Evolutionary conservation across 2,113 vertebrate genomes (phyloP), one percentile per base, ranked within the genome.

Genomic region (Carassius gibelio): DNA sequence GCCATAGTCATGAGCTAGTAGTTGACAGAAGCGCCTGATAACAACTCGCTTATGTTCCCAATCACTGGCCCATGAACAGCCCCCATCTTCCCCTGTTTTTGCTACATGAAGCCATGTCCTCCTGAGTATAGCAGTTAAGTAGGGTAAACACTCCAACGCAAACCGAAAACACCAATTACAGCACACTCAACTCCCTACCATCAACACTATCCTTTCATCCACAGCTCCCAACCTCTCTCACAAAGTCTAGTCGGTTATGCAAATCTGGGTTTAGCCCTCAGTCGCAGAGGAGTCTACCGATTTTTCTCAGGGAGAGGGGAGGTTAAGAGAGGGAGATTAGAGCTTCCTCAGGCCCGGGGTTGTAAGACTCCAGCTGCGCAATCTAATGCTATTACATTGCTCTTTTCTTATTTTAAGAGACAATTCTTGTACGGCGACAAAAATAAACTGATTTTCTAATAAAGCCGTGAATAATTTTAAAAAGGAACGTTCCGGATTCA

Each of bases 141-240:
- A 66, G 79, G 57, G 87, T 90, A 91, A 91, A 93, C 86, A 90
- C 74, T 89, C 86, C 30, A 30, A 92, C 72, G 88, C 81, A 55
- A 55, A 62, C 85, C 87, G 86, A 92, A 94, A 93, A 92, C 87
- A 92, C 82, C 91, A 92, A 90, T 94, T 92, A 94, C 83, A 87
- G 87, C 34, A 66, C 84, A 91, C 80, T 86, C 89, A 87, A 84
- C 86, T 75, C 90, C 87, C 92, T 84, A 89, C 83, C 75, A 89
- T 85, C 90, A 89, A 90, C 89, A 93, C 83, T 72, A 81, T 55
- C 87, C 90, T 90, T 91, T 93, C 88, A 91, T 91, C 64, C 85
- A 82, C 17, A 11, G 84, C 81, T 83, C 84, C 82, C 80, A 82
- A 66, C 75, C 79, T 84, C 89, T 90, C 87, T 48, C 59, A 87